phyloP scores from a whole-genome alignment of 2,888 invertebrate species.

The Trichopoda pennipes region DNA sequence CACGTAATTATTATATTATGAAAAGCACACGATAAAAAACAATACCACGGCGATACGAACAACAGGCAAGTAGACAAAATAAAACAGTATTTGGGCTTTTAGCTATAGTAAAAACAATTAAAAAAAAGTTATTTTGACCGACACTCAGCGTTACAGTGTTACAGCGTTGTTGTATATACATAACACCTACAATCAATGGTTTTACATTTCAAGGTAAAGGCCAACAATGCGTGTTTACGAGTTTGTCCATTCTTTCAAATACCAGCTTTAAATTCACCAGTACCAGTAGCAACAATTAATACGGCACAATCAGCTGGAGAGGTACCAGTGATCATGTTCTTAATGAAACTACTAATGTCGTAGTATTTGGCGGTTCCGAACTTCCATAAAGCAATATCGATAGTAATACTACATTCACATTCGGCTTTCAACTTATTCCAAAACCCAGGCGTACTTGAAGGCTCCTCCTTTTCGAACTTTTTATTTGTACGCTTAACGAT shows the following conservation, averaged over 20 bases:
- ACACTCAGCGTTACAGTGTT: no score
- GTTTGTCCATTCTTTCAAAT: constrained; percentile 99
- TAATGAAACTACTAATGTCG: constrained; percentile 99
- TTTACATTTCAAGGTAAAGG: constrained; percentile 99
- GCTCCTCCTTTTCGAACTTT: constrained; percentile 99
- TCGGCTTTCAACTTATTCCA: constrained; percentile 99
- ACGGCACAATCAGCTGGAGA: constrained; percentile 99
- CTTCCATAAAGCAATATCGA: constrained; percentile 99
- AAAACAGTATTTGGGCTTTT: no score
- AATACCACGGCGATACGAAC: no score
- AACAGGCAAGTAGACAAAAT: no score
- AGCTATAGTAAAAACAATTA: no score
- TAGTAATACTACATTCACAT: constrained; percentile 99
- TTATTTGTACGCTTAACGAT: constrained; percentile 99
- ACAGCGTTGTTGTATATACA: no score
- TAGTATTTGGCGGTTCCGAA: constrained; percentile 98
- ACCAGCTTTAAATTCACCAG: constrained; percentile 99
- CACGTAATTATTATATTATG: no score
- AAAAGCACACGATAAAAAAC: no score
- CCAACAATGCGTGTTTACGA: constrained; percentile 98
- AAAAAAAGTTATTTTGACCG: no score
- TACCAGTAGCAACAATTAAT: constrained; percentile 98
- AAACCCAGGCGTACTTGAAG: constrained; percentile 99
- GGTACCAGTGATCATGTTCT: constrained; percentile 99
- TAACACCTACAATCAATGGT: constrained; percentile 99